Evolutionary conservation across 2,797 vertebrate genomes (phyloP).

Genomic region (Trichosurus vulpecula): DNA sequence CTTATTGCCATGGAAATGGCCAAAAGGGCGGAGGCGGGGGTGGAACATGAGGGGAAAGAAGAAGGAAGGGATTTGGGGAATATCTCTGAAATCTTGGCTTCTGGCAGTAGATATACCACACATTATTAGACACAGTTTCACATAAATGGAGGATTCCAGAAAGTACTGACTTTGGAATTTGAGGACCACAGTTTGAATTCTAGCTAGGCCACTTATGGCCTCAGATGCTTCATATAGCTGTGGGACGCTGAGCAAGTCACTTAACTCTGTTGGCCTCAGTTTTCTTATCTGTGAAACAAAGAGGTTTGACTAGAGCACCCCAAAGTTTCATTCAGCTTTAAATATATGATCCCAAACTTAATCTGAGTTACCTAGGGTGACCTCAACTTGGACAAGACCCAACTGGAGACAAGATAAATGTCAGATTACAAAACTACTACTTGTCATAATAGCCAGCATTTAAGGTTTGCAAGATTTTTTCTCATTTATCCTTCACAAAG

Average conservation of each 20-base stretch:
- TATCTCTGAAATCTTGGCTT: slow-evolving; percentile 32
- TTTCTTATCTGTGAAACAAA: background rate
- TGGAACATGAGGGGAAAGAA: background rate
- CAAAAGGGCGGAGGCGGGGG: background rate
- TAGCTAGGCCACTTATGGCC: background rate
- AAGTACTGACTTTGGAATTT: background rate
- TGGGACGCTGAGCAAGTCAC: background rate
- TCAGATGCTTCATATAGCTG: too few relatives aligned
- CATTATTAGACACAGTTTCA: background rate
- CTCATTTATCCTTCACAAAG: background rate
- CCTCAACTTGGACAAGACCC: too few relatives aligned
- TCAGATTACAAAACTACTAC: background rate
- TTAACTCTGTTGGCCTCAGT: background rate
- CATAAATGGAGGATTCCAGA: background rate
- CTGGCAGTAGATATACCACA: background rate
- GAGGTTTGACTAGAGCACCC: background rate
- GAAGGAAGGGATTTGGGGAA: background rate
- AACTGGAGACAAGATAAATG: too few relatives aligned
- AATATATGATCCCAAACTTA: background rate
- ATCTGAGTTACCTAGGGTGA: background rate
- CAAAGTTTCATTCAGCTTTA: background rate
- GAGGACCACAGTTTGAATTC: background rate
- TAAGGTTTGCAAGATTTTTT: background rate
- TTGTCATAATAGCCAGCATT: background rate
- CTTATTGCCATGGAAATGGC: background rate